Base-by-base conservation (phyloP, 2,113 vertebrate genomes). In the Neoarius graeffei region DNA sequence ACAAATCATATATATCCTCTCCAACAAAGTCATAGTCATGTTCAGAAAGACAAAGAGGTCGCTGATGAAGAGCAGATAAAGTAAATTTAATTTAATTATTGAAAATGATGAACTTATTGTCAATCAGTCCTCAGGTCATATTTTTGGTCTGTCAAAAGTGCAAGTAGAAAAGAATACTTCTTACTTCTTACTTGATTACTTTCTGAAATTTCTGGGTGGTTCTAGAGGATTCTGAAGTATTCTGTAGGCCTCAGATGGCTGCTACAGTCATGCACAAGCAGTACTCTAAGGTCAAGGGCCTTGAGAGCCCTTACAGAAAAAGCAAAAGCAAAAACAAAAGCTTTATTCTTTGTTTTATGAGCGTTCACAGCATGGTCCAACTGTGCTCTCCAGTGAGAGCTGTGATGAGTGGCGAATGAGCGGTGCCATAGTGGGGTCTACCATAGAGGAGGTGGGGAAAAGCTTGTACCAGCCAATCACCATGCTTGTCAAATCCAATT, bases 381-480 rank as follows among this genome's bases (percentile, higher is more conserved):
- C 96, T 89, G 97, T 97, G 96, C 98, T 99, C 95, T 99, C 98
- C 90, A 99, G 94, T 85, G 98, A 99, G 94, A 99, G 95, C 94
- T 99, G 98, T 19, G 98, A 99, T 25, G 97, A 97, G 94, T 99
- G 98, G 76, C 97, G 97, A 86, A 99, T 96, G 85, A 99, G 96
- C 0, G 98, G 98, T 50, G 97, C 96, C 85, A 98, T 97, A 1
- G 96, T 96, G 14, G 98, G 97, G 93, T 99, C 98, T 90, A 99
- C 98, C 98, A 99, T 99, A 0, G 98, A 99, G 90, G 98, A 99
- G 91, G 97, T 98, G 86, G 98, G 98, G 93, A 99, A 99, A 89
- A 99, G 97, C 97, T 99, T 99, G 96, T 99, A 99, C 98, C 98
- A 99, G 93, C 98, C 97, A 67, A 99, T 97, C 8, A 98, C 98